Conservation (phyloP, 2,888 invertebrate species). For the Leptinotarsa juncta region DNA sequence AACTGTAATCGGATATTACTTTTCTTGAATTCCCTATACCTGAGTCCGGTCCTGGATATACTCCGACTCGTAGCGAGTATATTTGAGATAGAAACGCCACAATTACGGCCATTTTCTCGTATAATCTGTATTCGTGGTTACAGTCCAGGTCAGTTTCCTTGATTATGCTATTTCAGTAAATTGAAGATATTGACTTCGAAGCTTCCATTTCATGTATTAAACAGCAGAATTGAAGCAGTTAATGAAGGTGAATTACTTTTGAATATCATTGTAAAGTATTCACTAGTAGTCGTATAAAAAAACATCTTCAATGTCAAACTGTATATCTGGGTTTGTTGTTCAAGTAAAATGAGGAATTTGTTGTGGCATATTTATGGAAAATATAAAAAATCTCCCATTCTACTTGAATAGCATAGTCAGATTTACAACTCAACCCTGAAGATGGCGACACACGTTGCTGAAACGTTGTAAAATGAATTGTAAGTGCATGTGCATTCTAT, state of each 20-base stretch:
- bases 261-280: not conserved
- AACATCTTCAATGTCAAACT: too few species aligned
- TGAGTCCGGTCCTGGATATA: not conserved
- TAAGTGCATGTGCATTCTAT: too few species aligned
- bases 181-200: slow-evolving; percentile 28
- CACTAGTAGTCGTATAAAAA: too few species aligned
- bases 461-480: too few species aligned
- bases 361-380: too few species aligned
- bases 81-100: slow-evolving; percentile 27
- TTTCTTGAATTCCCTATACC: not conserved
- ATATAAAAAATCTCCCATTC: too few species aligned
- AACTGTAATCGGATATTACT: too few species aligned
- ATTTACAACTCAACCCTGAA: too few species aligned
- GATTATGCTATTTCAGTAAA: slow-evolving; percentile 32
- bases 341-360: too few species aligned
- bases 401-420: too few species aligned
- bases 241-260: not conserved
- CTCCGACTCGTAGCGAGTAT: not conserved
- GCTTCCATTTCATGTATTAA: slow-evolving; percentile 13
- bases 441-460: too few species aligned
- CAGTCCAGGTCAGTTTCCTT: slow-evolving; percentile 28
- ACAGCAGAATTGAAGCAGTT: not conserved
- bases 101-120: slow-evolving; percentile 38
- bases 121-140: slow-evolving; percentile 36
- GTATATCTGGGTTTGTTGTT: too few species aligned